Percentiles rank a stretch among this genome's conserved stretches.
phyloP scores from a whole-genome alignment of 2,113 vertebrate genomes.

The Psophia crepitans region DNA sequence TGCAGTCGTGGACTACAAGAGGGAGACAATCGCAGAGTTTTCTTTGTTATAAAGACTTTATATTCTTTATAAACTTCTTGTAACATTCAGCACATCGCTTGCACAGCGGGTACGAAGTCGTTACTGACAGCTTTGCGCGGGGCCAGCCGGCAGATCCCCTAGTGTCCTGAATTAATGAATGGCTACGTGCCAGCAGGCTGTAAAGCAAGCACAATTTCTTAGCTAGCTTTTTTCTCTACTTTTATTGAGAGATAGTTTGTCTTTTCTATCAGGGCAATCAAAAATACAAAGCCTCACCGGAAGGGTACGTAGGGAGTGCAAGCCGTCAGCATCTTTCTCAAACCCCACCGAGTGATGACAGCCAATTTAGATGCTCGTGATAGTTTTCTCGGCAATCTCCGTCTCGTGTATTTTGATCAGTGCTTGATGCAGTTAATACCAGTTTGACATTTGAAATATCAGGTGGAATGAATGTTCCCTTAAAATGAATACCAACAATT shows the following conservation, averaged over 20 bases:
- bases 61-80: background rate
- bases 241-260: background rate
- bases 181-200: background rate
- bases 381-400: slow-evolving; percentile 4
- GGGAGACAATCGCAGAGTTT: background rate
- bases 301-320: background rate
- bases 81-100: background rate
- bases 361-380: slow-evolving; percentile 17
- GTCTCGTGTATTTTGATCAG: slow-evolving; percentile 41
- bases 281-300: background rate
- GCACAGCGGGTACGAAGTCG: background rate
- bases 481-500: background rate
- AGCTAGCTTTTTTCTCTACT: background rate
- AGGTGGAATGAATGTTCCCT: background rate
- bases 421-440: slow-evolving; percentile 21
- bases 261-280: background rate
- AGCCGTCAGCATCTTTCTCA: no score
- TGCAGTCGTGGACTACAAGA: background rate
- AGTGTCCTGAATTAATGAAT: background rate
- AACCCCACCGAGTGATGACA: background rate
- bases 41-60: background rate
- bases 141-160: background rate
- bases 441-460: slow-evolving; percentile 25
- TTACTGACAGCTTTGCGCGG: background rate
- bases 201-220: background rate